Evolutionary conservation across 2,888 invertebrate genomes (phyloP).

Genomic region (Macrophya alboannulata): DNA sequence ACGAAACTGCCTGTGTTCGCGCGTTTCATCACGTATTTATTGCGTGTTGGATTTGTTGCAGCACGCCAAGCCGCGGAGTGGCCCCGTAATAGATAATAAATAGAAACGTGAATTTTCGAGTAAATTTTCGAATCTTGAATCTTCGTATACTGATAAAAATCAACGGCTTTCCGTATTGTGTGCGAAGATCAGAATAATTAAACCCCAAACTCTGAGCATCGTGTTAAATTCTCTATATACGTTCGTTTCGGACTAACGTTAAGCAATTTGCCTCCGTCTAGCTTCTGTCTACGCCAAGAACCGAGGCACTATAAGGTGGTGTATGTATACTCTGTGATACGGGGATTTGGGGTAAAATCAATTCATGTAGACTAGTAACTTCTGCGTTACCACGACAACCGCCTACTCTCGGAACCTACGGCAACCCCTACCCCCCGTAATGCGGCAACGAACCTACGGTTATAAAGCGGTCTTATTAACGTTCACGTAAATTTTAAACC

Average conservation of each 20-base stretch:
- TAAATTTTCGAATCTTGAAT: neutral
- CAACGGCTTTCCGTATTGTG: neutral
- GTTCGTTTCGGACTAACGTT: neutral
- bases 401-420: neutral
- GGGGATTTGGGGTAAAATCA: slow-evolving; percentile 43
- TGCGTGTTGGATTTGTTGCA: neutral
- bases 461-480: neutral
- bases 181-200: neutral
- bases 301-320: neutral
- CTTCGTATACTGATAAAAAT: neutral
- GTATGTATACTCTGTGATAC: neutral
- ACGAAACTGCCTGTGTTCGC: slow-evolving; percentile 25
- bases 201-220: neutral
- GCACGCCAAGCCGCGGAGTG: too few species aligned
- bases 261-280: neutral
- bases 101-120: neutral
- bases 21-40: slow-evolving; percentile 10
- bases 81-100: neutral
- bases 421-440: neutral
- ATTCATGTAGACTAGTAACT: slow-evolving; percentile 48
- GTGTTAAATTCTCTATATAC: neutral
- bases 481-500: too few species aligned
- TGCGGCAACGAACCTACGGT: too few species aligned
- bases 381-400: slow-evolving; percentile 49
- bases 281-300: slow-evolving; percentile 19